Percentiles rank a stretch among this genome's conserved stretches.
Conservation (phyloP, 1,140 invertebrate species). For the Dysdera silvatica region DNA sequence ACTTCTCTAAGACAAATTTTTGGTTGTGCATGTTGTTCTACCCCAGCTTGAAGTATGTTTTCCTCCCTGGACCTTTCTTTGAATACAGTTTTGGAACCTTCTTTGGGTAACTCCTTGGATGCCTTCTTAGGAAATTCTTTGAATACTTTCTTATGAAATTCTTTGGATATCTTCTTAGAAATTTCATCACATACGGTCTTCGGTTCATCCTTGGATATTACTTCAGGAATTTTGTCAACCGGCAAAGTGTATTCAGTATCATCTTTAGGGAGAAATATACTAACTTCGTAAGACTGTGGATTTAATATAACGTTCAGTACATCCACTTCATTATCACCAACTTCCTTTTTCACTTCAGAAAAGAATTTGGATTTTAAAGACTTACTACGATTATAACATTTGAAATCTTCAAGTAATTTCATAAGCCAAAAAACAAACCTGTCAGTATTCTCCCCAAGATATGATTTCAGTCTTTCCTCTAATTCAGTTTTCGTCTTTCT, state of each 20-base stretch:
- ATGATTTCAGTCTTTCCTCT: slow-evolving; percentile 81
- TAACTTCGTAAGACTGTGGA: neutral
- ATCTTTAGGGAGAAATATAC: neutral
- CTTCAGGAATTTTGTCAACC: neutral
- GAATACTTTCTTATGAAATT: no score
- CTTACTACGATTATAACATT: slow-evolving; percentile 1
- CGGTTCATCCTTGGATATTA: neutral
- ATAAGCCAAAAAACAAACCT: slow-evolving; percentile 79
- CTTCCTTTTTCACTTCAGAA: neutral
- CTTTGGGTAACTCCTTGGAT: no score
- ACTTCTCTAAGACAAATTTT: neutral
- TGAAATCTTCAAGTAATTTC: slow-evolving; percentile 8
- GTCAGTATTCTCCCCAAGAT: slow-evolving; percentile 73
- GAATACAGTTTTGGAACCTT: no score
- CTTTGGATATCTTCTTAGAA: no score
- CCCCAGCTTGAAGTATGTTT: neutral
- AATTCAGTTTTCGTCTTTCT: slow-evolving; percentile 83
- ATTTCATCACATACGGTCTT: neutral
- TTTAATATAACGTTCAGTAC: no score
- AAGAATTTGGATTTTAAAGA: neutral
- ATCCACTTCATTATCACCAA: neutral
- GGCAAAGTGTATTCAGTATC: neutral
- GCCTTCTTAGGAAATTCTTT: no score
- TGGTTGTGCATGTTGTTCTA: no score
- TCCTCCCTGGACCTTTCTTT: neutral